Evolutionary conservation across 1,140 invertebrate species (phyloP).

Genomic region (Venustaconcha ellipsiformis): DNA sequence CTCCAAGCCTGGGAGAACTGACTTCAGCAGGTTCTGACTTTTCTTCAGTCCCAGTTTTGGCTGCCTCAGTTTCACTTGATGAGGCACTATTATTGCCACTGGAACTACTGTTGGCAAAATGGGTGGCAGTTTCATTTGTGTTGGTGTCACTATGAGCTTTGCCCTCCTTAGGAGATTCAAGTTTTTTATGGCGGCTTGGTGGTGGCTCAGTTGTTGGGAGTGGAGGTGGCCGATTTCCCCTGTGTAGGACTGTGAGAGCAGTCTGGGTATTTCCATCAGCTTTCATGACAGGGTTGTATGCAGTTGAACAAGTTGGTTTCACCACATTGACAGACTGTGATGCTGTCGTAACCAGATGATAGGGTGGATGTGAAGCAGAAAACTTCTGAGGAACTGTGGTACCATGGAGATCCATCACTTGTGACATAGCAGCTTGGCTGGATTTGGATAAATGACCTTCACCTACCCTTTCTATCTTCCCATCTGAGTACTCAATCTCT

Average conservation of each 20-base stretch:
- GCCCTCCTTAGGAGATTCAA: slow-evolving; percentile 33
- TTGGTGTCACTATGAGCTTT: slow-evolving; percentile 8
- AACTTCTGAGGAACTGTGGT: too few relatives aligned
- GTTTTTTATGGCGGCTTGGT: slow-evolving; percentile 29
- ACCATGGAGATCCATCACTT: slow-evolving; percentile 14
- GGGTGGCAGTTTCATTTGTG: slow-evolving; percentile 1
- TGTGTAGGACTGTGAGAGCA: slow-evolving; percentile 53
- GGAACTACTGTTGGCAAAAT: slow-evolving; percentile 9
- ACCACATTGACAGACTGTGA: slow-evolving; percentile 60
- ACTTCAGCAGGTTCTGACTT: slow-evolving; percentile 41
- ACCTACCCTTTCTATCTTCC: slow-evolving; percentile 42
- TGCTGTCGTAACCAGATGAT: slow-evolving; percentile 28
- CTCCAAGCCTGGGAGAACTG: slow-evolving; percentile 59
- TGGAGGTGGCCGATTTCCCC: slow-evolving; percentile 32
- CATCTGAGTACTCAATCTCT: slow-evolving; percentile 49
- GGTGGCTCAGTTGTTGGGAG: slow-evolving; percentile 43
- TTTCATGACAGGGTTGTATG: slow-evolving; percentile 44
- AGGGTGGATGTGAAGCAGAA: slow-evolving; percentile 11
- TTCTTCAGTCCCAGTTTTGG: slow-evolving; percentile 44
- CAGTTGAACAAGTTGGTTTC: slow-evolving; percentile 57
- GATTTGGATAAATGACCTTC: slow-evolving; percentile 44
- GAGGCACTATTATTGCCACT: slow-evolving; percentile 39
- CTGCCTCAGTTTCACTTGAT: slow-evolving; percentile 61
- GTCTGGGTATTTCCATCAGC: slow-evolving; percentile 64
- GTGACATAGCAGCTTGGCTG: slow-evolving; percentile 24